phyloP scores from a whole-genome alignment of 2,113 vertebrate species.

The Neotoma lepida region DNA sequence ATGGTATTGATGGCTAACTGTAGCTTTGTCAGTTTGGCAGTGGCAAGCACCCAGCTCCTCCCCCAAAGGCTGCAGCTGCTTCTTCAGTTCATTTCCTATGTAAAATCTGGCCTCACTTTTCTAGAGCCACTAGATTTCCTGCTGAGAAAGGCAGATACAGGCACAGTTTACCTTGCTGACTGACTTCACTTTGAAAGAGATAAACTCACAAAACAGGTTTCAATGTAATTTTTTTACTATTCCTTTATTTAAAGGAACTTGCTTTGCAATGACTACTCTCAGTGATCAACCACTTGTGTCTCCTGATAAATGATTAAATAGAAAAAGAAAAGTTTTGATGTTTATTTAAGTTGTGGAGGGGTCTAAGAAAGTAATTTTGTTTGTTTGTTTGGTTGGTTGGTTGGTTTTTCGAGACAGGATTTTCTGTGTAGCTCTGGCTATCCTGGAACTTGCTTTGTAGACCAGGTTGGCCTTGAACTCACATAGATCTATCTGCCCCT shows the following conservation, averaged over 20 bases:
- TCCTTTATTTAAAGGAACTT: not conserved
- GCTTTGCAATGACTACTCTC: not conserved
- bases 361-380: not conserved
- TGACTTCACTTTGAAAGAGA: not conserved
- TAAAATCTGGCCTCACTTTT: not conserved
- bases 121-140: not conserved
- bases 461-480: too few species aligned
- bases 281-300: not conserved
- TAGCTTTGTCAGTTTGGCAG: not conserved
- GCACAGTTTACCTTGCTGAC: not conserved
- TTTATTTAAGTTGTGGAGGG: not conserved
- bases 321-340: not conserved
- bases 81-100: not conserved
- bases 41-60: not conserved
- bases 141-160: not conserved
- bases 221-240: not conserved
- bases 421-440: too few species aligned
- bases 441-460: too few species aligned
- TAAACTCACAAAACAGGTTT: not conserved
- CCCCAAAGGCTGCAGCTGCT: not conserved
- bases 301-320: not conserved
- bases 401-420: too few species aligned
- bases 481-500: too few species aligned
- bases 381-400: too few species aligned
- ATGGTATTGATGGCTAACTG: too few species aligned